Percentiles rank a stretch among this genome's conserved stretches.
phyloP scores from a whole-genome alignment of 1,140 invertebrate species.

The Drosophila saltans region DNA sequence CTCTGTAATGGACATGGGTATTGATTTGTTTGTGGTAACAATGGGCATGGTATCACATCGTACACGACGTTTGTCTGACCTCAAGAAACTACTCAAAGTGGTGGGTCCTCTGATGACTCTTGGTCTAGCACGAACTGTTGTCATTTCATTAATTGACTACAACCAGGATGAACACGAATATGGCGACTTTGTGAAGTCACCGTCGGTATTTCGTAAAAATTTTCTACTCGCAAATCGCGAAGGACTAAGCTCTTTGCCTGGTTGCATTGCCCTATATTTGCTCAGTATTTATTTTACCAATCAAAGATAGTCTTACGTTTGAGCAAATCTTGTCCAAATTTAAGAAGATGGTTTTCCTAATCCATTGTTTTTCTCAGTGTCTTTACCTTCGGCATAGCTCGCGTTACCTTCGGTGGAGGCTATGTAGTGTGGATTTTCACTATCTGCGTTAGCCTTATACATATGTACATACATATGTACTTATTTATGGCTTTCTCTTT shows the following conservation, averaged over 20 bases:
- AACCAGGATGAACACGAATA: constrained; percentile 95
- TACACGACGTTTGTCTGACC: constrained; percentile 63
- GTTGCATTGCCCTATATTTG: constrained; percentile 93
- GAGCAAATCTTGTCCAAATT: constrained; percentile 34
- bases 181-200: constrained; percentile 91
- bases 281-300: constrained; percentile 86
- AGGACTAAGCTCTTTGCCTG: constrained; percentile 92
- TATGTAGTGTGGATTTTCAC: constrained; percentile 49
- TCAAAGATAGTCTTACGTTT: constrained; percentile 26
- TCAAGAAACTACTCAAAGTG: constrained; percentile 74
- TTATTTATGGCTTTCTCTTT: constrained; percentile 53
- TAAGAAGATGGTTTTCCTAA: constrained; percentile 16
- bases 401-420: constrained; percentile 61
- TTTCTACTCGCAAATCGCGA: constrained; percentile 94
- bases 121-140: constrained; percentile 88
- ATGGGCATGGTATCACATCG: constrained; percentile 90
- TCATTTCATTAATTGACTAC: constrained; percentile 89
- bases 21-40: constrained; percentile 93
- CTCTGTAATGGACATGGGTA: constrained; percentile 97
- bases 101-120: constrained; percentile 87
- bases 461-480: no score
- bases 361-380: constrained; percentile 22
- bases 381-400: constrained; percentile 46
- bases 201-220: constrained; percentile 84
- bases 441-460: constrained; percentile 23